phyloP scores from a whole-genome alignment of 2,888 invertebrate genomes.

The Thumatha senex region DNA sequence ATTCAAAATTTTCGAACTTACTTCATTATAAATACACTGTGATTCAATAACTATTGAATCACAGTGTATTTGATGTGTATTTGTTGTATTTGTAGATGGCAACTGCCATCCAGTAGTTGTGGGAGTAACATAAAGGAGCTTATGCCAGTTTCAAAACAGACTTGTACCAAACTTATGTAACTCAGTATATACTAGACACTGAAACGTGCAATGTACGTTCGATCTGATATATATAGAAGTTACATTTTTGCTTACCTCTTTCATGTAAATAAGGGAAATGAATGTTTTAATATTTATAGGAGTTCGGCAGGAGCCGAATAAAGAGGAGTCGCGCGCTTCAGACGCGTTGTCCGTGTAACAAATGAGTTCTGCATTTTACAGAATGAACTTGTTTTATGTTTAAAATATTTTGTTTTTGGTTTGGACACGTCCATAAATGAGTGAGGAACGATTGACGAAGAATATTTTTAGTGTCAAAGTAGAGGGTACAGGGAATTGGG shows the following conservation, averaged over 20 bases:
- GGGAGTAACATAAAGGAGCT: no score
- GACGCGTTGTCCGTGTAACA: not conserved
- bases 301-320: not conserved
- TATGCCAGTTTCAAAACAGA: rapidly evolving
- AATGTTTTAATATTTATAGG: conserved; percentile 12
- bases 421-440: no score
- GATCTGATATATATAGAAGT: not conserved
- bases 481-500: no score
- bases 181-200: not conserved
- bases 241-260: conserved; percentile 4
- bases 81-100: no score
- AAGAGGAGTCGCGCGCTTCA: not conserved
- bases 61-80: no score
- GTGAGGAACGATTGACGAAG: no score
- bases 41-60: no score
- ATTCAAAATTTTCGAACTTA: no score
- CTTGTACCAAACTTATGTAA: not conserved
- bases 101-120: no score
- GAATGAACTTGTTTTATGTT: not conserved
- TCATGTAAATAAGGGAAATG: conserved; percentile 11
- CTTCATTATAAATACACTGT: no score
- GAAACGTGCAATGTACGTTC: not conserved
- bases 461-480: no score
- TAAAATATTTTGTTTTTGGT: no score
- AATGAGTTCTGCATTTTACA: not conserved